Evolutionary conservation across 1,140 invertebrate species (phyloP), one percentile per base, ranked within the genome.

Genomic region (Steinernema khuongi): DNA sequence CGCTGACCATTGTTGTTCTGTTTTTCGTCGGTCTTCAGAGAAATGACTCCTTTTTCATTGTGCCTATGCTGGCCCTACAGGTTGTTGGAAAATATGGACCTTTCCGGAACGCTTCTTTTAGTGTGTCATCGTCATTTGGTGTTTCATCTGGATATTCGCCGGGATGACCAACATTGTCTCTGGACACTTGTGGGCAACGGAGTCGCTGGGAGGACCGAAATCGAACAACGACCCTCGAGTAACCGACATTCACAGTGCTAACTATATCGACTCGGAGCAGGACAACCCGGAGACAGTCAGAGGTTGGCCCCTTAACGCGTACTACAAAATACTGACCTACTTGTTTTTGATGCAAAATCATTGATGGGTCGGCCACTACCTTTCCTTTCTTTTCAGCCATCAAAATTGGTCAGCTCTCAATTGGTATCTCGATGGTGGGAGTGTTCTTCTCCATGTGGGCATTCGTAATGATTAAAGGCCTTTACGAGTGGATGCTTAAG

Each of bases 391-490:
- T 7, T 60, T 60, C 32, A 73, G 72, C 72, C 14, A 73, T 73
- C 1, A 73, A 73, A 73, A 41, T 68, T 22, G 72, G 72, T 4
- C 41, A 66, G 0, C 32, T 73, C 17, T 41, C 68, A 28, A n/a
- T 68, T n/a, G 72, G 66, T 17, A 33, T 73, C 18, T 73, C 66
- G 31, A 36, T 73, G 0, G 31, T 73, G 14, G 32, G 67, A 4
- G 50, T 73, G 19, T 73, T 66, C 68, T 43, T 73, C 26, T 68
- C 67, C 36, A 73, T 73, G 72, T 31, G 67, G 11, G 72, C 72
- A 32, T 73, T 73, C 66, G 68, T 73, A 17, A 68, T 73, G 31
- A 68, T 68, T 1, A 33, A 68, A 29, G 41, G 72, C 7, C 36
- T 68, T 2, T 73, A 73, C 30, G 67, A 68, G 29, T 68, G 68